Evolutionary conservation across 2,888 invertebrate genomes (phyloP), one percentile per base, ranked within the genome.

Genomic region (Camponotus fellah): DNA sequence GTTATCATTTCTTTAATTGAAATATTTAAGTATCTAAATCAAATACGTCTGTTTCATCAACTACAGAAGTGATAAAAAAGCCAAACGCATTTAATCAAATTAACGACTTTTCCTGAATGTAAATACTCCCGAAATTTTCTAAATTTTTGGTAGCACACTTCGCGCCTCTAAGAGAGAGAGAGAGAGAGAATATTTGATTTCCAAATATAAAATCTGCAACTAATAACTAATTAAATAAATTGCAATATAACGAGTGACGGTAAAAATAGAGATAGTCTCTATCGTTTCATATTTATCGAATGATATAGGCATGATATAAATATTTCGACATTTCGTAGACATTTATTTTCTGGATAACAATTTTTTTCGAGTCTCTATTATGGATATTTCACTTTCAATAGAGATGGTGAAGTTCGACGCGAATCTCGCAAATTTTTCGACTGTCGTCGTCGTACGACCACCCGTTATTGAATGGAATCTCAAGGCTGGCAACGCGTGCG

Each of bases 381-480:
- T 26, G 14, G 12, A 65, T 65, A 26, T 8, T 34, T 53, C n/a
- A 40, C 12, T 12, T 49, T 17, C 66, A 40, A 8, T 14, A 17
- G 17, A 56, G 26, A n/a, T 40, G n/a, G 37, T n/a, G 68, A 32
- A 40, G n/a, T 56, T 53, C 40, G 53, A 53, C 65, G 53, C 12
- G 56, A 77, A 32, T 34, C 37, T 26, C 69, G 37, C 21, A 46
- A 26, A 26, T 60, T 79, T 71, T 21, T 60, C 8, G 68, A 58
- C 34, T 56, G 14, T n/a, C 34, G 69, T 58, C 34, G 9, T 62
- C 76, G 62, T 74, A 82, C 80, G 71, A 68, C 77, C 46, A 82
- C 77, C 84, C 90, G 89, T 84, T 92, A 91, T 93, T 92, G 92
- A 93, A 92, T 93, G 91, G 92, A 93, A 92, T 90, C 91, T 91